Evolutionary conservation across 2,113 vertebrate genomes (phyloP).

Genomic region (Macroglossus sobrinus): DNA sequence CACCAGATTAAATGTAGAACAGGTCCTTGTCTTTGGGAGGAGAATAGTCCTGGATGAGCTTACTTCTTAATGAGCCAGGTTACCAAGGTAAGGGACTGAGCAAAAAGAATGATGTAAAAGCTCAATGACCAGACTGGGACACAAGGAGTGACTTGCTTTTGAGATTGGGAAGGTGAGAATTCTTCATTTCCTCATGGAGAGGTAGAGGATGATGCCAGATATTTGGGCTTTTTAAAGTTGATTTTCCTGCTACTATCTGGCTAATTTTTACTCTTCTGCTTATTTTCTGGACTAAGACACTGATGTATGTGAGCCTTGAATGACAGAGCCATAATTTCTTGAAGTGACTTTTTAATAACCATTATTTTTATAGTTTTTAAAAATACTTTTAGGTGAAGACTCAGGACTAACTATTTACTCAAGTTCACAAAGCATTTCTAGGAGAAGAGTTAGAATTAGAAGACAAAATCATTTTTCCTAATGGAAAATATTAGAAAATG

Average conservation of each 20-base stretch:
- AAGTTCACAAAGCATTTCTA: constrained; percentile 5
- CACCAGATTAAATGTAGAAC: background rate
- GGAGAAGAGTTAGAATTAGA: background rate
- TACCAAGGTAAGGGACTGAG: background rate
- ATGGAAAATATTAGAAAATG: constrained; percentile 21
- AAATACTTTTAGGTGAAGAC: background rate
- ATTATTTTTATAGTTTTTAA: background rate
- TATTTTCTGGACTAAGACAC: background rate
- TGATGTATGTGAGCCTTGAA: background rate
- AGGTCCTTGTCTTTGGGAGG: background rate
- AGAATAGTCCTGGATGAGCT: background rate
- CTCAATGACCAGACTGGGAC: background rate
- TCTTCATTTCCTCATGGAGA: background rate
- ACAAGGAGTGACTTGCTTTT: background rate
- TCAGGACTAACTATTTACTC: background rate
- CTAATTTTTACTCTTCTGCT: background rate
- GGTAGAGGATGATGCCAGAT: background rate
- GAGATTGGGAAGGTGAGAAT: background rate
- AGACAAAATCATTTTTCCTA: background rate
- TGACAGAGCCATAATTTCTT: background rate
- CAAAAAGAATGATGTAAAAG: background rate
- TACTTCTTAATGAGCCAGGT: background rate
- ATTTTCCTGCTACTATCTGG: background rate
- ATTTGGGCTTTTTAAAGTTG: background rate
- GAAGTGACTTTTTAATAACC: background rate